Evolutionary conservation across 2,797 vertebrate genomes (phyloP), one percentile per base, ranked within the genome.

Genomic region (Alectoris magna): DNA sequence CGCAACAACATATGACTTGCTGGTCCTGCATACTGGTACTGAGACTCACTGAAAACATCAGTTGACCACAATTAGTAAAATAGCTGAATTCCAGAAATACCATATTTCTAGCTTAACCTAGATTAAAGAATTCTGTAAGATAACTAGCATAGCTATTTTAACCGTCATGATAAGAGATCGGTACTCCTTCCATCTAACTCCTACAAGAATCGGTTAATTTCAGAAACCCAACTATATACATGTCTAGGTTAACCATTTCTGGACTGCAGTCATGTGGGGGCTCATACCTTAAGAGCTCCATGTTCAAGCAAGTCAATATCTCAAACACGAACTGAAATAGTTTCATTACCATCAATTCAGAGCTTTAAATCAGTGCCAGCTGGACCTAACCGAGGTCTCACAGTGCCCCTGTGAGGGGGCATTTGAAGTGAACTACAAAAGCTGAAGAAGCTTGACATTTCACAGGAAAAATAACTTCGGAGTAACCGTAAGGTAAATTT

Each of bases 391-490:
- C 22, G 29, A 81, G 60, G 53, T 74, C 68, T 74, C 68, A 53
- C 22, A 73, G 27, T 64, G 58, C 27, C 21, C 29, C n/a, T 34
- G 34, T 34, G 34, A 34, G 34, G 34, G 34, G 34, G 29, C 84
- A 46, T 73, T 84, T 72, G 15, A 48, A 83, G 26, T 34, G n/a
- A 89, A 87, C 87, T 60, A 72, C 36, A 88, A 86, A 87, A 88
- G 24, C 41, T 80, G 53, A n/a, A 66, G 62, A 36, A 36, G 14
- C 12, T 91, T 91, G n/a, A 34, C 31, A 43, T 69, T 84, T 60
- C 34, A 66, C 11, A 18, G 41, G 18, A 60, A 90, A 58, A 88
- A 8, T 19, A 64, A 77, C 9, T 66, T 78, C 0, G 23, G 31
- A 84, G 67, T 63, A 92, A 56, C 75, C 34, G 71, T 48, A 53